A percentile compares a stretch with the other conserved stretches of the same genome.
These are phyloP conservation scores for Bos taurus DNA, from an alignment of 2,113 vertebrate species.

Conservation along the genomic window DNA sequence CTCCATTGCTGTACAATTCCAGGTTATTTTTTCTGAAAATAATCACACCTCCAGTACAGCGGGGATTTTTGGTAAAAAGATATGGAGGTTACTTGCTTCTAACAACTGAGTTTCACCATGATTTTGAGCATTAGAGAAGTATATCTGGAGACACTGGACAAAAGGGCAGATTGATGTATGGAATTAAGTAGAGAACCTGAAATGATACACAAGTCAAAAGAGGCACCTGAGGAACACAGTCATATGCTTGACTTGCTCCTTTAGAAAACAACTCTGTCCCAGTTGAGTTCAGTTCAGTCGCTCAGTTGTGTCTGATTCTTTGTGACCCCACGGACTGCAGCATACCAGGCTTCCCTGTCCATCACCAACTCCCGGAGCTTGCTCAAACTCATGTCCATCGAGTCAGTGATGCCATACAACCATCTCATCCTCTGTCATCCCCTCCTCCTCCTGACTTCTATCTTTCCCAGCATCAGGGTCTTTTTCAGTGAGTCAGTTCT, in stretches of 20 bases:
- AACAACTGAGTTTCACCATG: background rate
- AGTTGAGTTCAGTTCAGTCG: background rate
- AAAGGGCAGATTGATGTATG: background rate
- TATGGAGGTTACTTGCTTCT: background rate
- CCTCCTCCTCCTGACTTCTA: background rate
- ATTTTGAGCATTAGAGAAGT: background rate
- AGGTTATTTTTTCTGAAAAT: conserved; percentile 12
- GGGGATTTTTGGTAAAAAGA: background rate
- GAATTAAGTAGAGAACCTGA: background rate
- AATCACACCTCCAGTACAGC: background rate
- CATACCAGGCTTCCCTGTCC: background rate
- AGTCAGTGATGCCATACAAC: background rate
- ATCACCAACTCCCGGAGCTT: background rate
- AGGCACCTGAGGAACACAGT: background rate
- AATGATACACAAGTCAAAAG: background rate
- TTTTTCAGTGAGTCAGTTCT: background rate
- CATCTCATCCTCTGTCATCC: background rate
- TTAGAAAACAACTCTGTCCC: background rate
- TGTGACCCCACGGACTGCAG: background rate
- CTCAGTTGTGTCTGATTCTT: background rate
- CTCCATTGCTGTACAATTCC: background rate
- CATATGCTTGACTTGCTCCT: background rate
- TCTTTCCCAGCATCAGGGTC: background rate
- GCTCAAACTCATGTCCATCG: background rate
- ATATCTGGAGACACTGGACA: background rate